These are phyloP conservation scores for Lepus timidus DNA, from an alignment of 2,113 vertebrate species.

Conservation along the genomic window DNA sequence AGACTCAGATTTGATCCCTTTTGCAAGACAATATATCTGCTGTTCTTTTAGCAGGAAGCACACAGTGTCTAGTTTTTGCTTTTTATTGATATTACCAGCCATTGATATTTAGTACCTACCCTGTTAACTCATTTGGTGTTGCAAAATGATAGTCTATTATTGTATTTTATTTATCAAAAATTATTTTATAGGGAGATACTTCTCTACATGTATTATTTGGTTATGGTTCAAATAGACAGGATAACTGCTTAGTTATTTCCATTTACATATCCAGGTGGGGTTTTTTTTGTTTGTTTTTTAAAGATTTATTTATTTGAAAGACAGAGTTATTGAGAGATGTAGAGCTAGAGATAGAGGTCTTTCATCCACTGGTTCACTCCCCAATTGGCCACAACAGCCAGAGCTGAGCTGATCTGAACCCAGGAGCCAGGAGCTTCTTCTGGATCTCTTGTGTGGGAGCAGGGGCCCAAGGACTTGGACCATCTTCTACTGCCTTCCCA, in stretches of 20 bases:
- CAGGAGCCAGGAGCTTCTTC: too few species aligned
- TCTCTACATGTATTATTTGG: slow-evolving; percentile 38
- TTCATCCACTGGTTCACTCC: too few species aligned
- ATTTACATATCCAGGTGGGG: background rate
- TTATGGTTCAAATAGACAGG: slow-evolving; percentile 32
- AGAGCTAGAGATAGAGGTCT: too few species aligned
- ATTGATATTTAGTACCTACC: background rate
- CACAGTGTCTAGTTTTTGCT: slow-evolving; percentile 22
- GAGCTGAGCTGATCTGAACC: too few species aligned
- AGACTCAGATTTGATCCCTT: slow-evolving; percentile 23
- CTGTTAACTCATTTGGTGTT: slow-evolving; percentile 21
- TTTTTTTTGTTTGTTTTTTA: too few species aligned
- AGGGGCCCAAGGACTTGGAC: too few species aligned
- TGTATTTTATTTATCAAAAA: slow-evolving; percentile 50
- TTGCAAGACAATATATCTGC: background rate
- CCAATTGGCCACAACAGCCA: too few species aligned
- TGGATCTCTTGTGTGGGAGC: too few species aligned
- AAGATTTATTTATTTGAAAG: too few species aligned
- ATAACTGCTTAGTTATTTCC: slow-evolving; percentile 32
- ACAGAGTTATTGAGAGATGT: too few species aligned
- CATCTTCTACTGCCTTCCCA: too few species aligned
- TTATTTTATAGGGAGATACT: slow-evolving; percentile 5
- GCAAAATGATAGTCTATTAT: slow-evolving; percentile 47
- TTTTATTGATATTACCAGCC: slow-evolving; percentile 5
- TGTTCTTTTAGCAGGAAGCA: slow-evolving; percentile 40